phyloP scores from a whole-genome alignment of 2,797 vertebrate genomes.

The Sebastes paucispinis region DNA sequence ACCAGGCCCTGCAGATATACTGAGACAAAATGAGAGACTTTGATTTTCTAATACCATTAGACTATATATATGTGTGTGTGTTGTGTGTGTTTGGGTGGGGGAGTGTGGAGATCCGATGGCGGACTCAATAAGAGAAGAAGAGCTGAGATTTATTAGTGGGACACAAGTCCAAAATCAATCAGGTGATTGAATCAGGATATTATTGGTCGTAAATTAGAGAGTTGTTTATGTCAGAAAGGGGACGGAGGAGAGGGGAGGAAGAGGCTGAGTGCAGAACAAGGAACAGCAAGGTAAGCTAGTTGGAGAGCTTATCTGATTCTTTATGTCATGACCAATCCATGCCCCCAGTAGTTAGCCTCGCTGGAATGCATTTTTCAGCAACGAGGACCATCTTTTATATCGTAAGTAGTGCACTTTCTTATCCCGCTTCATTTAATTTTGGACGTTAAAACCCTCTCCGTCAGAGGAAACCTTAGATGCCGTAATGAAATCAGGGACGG shows the following conservation, averaged over 20 bases:
- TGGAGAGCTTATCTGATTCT: constrained; percentile 72
- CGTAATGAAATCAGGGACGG: constrained; percentile 28
- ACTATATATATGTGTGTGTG: constrained; percentile 52
- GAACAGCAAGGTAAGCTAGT: constrained; percentile 72
- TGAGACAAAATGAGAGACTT: constrained; percentile 89
- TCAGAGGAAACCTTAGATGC: constrained; percentile 11
- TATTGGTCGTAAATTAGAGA: constrained; percentile 84
- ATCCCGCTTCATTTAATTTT: constrained; percentile 42
- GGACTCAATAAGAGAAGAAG: constrained; percentile 94
- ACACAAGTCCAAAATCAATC: constrained; percentile 87
- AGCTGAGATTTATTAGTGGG: constrained; percentile 85
- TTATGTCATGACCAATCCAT: constrained; percentile 65
- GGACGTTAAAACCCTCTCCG: not conserved
- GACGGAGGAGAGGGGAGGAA: constrained; percentile 57
- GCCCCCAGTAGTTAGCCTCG: constrained; percentile 42
- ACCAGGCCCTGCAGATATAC: constrained; percentile 80
- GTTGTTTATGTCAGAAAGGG: constrained; percentile 79
- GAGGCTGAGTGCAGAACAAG: constrained; percentile 62
- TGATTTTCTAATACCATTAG: constrained; percentile 97
- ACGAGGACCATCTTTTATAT: constrained; percentile 13
- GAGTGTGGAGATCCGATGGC: constrained; percentile 83
- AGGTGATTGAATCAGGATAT: constrained; percentile 88
- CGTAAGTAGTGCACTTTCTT: constrained; percentile 36
- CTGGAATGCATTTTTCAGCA: constrained; percentile 53
- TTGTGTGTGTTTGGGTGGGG: constrained; percentile 38